These are phyloP conservation scores for Apaloderma vittatum DNA, from an alignment of 2,113 vertebrate species.

Conservation along the genomic window DNA sequence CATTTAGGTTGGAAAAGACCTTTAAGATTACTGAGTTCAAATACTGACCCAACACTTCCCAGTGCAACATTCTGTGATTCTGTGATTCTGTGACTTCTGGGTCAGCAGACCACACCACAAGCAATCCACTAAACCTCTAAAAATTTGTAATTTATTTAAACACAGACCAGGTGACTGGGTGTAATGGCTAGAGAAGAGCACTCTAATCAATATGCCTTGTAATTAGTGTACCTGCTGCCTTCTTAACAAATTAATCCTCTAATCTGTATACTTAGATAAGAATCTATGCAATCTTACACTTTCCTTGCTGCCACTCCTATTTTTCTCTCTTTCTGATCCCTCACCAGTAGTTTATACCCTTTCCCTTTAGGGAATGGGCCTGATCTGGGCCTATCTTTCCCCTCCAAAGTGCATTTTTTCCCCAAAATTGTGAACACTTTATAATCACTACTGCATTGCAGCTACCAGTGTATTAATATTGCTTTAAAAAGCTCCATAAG, in stretches of 20 bases:
- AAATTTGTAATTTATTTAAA: too few relatives aligned
- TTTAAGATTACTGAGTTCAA: too few relatives aligned
- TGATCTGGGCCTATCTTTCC: neutral
- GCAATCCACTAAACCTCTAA: too few relatives aligned
- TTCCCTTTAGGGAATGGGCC: neutral
- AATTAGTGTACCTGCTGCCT: neutral
- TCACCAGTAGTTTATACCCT: neutral
- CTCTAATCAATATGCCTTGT: neutral
- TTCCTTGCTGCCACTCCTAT: neutral
- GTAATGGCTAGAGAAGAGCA: neutral
- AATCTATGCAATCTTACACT: neutral
- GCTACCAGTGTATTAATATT: neutral
- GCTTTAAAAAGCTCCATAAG: neutral
- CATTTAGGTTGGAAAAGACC: too few relatives aligned
- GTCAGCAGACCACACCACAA: too few relatives aligned
- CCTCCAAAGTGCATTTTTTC: neutral
- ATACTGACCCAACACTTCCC: too few relatives aligned
- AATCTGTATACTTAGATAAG: neutral
- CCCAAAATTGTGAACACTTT: neutral
- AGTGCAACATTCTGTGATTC: too few relatives aligned
- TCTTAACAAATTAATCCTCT: neutral
- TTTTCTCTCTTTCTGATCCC: neutral
- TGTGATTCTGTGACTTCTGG: too few relatives aligned
- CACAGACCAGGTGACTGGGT: too few relatives aligned
- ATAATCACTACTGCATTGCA: neutral